Evolutionary conservation across 2,797 vertebrate genomes (phyloP), one percentile per base, ranked within the genome.

Genomic region (Apodemus agrarius): DNA sequence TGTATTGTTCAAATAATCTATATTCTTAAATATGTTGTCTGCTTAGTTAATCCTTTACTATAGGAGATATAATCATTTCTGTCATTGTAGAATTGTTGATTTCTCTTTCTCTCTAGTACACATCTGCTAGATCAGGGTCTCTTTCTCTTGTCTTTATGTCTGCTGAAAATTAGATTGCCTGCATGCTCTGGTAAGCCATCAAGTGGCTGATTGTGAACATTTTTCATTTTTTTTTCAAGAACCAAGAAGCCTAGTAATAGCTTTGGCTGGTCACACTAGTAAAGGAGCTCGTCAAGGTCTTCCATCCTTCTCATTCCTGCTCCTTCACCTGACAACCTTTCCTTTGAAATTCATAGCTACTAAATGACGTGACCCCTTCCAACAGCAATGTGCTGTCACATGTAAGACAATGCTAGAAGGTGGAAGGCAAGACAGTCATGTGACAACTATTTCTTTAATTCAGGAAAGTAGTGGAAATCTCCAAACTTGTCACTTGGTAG

Each of bases 211-310:
- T 22, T 93, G 74, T 65, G 54, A 85, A 6, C 87, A 90, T 11
- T 65, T 69, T 69, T 34, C 3, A 69, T 93, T 81, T 93, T 91
- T 89, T 67, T 78, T n/a, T n/a, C 34, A 89, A 63, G 26, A 95
- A 97, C 88, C 76, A 91, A 93, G 63, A 91, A 76, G 79, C 86
- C 57, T 89, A 43, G 19, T 82, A 65, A 86, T 95, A 90, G 11
- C 63, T 93, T 43, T 57, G 67, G 31, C 43, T 89, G 31, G 83
- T 31, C 74, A 89, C 43, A 21, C 2, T 88, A 26, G 49, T 59
- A 59, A 89, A 79, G n/a, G 22, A 76, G 21, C 49, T 91, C 80
- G 81, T 72, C 80, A 96, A 89, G 49, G 40, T 67, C 43, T 49
- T 59, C 57, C 29, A 65, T 40, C 19, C 89, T 93, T 91, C 49